A percentile compares a stretch with the other conserved stretches of the same genome.
Conservation (phyloP, 2,797 vertebrate species). For the Monodelphis domestica region DNA sequence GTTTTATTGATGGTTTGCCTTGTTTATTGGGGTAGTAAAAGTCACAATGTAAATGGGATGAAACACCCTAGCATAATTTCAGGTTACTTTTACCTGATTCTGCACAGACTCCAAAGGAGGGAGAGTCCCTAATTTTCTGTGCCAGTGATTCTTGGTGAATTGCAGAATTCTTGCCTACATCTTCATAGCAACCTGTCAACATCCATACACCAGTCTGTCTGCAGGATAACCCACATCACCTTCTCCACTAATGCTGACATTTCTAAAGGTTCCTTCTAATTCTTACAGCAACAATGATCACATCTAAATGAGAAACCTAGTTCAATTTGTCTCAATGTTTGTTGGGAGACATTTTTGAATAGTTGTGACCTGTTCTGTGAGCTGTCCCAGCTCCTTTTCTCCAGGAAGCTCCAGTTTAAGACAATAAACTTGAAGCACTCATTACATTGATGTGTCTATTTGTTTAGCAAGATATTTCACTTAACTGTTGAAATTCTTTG, state of each 20-base stretch:
- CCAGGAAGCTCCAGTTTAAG: conserved; percentile 37
- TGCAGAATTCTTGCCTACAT: no score
- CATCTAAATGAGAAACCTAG: conserved; percentile 53
- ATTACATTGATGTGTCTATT: not conserved
- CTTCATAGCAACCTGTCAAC: no score
- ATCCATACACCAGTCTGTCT: no score
- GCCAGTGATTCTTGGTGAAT: no score
- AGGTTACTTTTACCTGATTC: no score
- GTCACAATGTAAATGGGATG: no score
- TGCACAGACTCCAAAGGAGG: no score
- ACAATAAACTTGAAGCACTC: not conserved
- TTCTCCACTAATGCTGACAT: conserved; percentile 62
- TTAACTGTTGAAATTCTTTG: conserved; percentile 26
- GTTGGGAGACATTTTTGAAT: conserved; percentile 61
- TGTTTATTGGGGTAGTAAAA: no score
- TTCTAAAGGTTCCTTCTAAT: conserved; percentile 68
- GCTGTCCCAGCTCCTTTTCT: conserved; percentile 1
- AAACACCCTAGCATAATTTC: no score
- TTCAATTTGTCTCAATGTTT: conserved; percentile 37
- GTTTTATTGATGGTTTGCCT: no score
- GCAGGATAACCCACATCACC: no score
- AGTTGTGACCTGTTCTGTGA: conserved; percentile 42
- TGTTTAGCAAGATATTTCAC: not conserved
- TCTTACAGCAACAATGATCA: not conserved
- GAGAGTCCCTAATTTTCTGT: no score